phyloP scores from a whole-genome alignment of 2,797 vertebrate species.

The Todus mexicanus region DNA sequence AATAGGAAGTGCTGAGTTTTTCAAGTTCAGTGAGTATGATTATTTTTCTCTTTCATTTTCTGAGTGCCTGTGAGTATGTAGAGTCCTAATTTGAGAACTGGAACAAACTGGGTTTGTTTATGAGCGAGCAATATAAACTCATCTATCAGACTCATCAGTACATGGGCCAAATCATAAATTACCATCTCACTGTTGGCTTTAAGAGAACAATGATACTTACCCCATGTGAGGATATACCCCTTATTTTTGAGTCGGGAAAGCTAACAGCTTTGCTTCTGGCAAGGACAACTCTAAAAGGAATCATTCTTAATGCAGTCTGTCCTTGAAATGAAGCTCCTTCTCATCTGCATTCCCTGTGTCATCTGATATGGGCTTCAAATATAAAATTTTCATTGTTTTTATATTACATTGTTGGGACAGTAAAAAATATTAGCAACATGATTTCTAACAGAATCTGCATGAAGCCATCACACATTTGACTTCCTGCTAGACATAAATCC shows the following conservation, averaged over 20 bases:
- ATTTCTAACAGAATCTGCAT: constrained; percentile 65
- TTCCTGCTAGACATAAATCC: constrained; percentile 69
- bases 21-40: background rate
- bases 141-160: constrained; percentile 27
- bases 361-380: constrained; percentile 48
- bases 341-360: constrained; percentile 43
- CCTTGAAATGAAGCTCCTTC: constrained; percentile 63
- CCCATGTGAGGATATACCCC: background rate
- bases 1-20: constrained; percentile 39
- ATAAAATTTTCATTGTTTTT: constrained; percentile 49
- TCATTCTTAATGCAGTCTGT: constrained; percentile 45
- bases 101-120: constrained; percentile 20
- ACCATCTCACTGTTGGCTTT: background rate
- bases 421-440: constrained; percentile 58
- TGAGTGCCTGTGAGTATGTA: background rate
- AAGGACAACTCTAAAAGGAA: constrained; percentile 39
- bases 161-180: constrained; percentile 23
- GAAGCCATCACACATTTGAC: constrained; percentile 63
- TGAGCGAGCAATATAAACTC: background rate
- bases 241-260: constrained; percentile 48
- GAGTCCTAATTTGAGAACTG: constrained; percentile 35
- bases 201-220: background rate
- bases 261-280: constrained; percentile 50
- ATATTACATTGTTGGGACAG: constrained; percentile 19
- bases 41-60: constrained; percentile 41